phyloP scores from a whole-genome alignment of 2,113 vertebrate species.

The Paramisgurnus dabryanus region DNA sequence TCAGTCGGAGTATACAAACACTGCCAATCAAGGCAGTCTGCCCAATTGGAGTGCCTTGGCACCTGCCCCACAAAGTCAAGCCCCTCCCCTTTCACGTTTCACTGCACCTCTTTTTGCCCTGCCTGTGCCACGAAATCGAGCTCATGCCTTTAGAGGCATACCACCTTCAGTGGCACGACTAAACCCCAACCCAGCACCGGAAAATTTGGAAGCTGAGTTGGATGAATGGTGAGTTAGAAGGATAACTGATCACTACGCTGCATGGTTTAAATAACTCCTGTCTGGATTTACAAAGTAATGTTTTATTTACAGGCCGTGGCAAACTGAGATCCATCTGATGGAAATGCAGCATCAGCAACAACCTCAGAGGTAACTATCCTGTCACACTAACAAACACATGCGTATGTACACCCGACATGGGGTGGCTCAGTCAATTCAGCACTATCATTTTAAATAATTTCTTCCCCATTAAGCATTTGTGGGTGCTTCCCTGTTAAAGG shows the following conservation, averaged over 20 bases:
- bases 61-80: constrained; percentile 7
- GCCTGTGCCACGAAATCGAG: neutral
- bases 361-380: constrained; percentile 27
- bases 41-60: neutral
- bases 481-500: too few relatives aligned
- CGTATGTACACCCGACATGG: too few relatives aligned
- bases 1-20: neutral
- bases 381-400: neutral
- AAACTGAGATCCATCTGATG: constrained; percentile 2
- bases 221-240: constrained; percentile 22
- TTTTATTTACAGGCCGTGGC: constrained; percentile 20
- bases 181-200: neutral
- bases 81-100: neutral
- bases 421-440: too few relatives aligned
- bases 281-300: neutral
- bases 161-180: neutral
- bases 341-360: constrained; percentile 56
- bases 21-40: neutral
- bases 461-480: too few relatives aligned
- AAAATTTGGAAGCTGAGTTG: neutral
- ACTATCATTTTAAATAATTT: too few relatives aligned
- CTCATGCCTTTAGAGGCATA: neutral
- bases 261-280: neutral
- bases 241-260: neutral
- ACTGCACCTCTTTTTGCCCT: neutral